Conservation (phyloP, 2,888 invertebrate species). For the Colostygia pectinataria region DNA sequence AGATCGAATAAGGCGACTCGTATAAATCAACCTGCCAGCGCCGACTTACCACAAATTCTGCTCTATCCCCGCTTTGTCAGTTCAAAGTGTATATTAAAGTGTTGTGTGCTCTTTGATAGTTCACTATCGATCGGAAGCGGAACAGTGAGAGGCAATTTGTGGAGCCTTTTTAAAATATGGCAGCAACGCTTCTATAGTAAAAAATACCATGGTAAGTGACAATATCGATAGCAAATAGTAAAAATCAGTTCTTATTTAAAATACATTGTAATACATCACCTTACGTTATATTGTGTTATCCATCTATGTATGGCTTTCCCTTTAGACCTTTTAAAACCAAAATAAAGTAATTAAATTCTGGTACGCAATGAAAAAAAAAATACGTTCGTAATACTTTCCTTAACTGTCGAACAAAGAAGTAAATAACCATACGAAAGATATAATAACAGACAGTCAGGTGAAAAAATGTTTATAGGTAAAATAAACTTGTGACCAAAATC, state of each 20-base stretch:
- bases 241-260: no score
- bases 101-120: constrained; percentile 19
- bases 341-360: no score
- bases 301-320: no score
- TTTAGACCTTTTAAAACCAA: neutral
- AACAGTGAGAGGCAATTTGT: constrained; percentile 7
- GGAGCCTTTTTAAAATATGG: constrained; percentile 7
- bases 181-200: neutral
- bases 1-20: constrained; percentile 47
- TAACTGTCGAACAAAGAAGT: no score
- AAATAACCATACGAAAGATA: neutral
- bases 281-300: no score
- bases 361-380: no score
- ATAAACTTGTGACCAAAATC: constrained; percentile 51
- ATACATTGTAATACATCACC: no score
- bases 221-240: no score
- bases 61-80: constrained; percentile 36
- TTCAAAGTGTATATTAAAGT: constrained; percentile 35
- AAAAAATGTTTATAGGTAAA: constrained; percentile 41
- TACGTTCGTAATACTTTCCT: no score
- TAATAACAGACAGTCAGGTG: constrained; percentile 19
- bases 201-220: neutral
- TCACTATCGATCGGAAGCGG: constrained; percentile 6
- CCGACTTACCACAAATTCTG: constrained; percentile 41
- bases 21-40: constrained; percentile 52